Conservation (phyloP, 2,888 invertebrate species). For the Daptonema setosum region DNA sequence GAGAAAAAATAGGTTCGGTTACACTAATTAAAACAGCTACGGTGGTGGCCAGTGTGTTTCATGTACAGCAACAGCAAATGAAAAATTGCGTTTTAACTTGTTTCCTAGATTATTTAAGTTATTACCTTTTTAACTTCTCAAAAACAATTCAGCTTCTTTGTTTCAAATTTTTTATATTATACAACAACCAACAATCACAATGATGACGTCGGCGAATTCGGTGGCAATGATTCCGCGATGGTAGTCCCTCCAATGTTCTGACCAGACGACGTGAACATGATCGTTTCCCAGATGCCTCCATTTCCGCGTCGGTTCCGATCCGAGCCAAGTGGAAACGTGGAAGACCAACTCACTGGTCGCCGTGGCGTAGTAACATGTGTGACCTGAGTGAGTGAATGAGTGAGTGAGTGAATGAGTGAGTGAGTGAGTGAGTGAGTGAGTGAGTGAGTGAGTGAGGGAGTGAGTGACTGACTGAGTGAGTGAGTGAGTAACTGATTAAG, state of each 20-base stretch:
- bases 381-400: no score
- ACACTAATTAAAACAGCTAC: no score
- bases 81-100: no score
- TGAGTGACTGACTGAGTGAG: no score
- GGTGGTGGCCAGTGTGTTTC: no score
- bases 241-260: slow-evolving; percentile 83
- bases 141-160: neutral
- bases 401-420: no score
- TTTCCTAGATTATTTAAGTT: no score
- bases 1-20: no score
- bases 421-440: neutral
- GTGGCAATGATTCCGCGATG: slow-evolving; percentile 87
- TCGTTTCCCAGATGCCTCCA: slow-evolving; percentile 33
- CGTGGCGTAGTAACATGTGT: slow-evolving; percentile 14
- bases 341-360: slow-evolving; percentile 39
- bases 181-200: slow-evolving; percentile 42
- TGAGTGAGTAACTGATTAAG: no score
- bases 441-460: no score
- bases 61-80: no score
- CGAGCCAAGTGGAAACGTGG: slow-evolving; percentile 93
- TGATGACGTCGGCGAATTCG: slow-evolving; percentile 93
- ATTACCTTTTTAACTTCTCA: neutral
- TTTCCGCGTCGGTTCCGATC: slow-evolving; percentile 31
- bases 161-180: neutral
- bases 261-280: slow-evolving; percentile 97